phyloP scores from a whole-genome alignment of 2,797 vertebrate genomes.

The Tapera naevia region DNA sequence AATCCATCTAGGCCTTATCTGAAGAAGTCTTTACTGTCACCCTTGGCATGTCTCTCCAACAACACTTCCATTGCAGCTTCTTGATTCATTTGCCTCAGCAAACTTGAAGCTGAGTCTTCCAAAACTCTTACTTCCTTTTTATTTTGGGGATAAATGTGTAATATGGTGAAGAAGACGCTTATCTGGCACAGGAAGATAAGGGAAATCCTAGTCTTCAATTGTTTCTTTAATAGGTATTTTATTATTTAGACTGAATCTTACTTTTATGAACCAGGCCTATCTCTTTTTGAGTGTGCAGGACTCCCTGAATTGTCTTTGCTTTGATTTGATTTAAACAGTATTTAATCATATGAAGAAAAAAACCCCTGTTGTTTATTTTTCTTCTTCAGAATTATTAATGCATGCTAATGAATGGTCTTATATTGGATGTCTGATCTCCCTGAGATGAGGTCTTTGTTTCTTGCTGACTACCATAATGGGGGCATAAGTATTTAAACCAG shows the following conservation, averaged over 20 bases:
- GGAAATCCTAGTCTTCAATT: not conserved
- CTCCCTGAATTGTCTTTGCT: not conserved
- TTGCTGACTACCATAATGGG: not conserved
- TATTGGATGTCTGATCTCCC: not conserved
- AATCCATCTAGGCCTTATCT: not conserved
- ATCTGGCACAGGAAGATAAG: not conserved
- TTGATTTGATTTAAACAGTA: not conserved
- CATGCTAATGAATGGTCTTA: not conserved
- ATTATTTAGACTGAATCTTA: not conserved
- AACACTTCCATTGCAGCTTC: not conserved
- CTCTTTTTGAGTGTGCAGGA: not conserved
- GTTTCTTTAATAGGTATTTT: not conserved
- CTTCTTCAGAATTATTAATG: not conserved
- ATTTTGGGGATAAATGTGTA: not conserved
- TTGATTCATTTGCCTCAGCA: not conserved
- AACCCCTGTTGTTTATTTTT: accelerated
- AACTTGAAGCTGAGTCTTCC: not conserved
- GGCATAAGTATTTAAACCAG: not conserved
- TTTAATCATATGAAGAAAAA: not conserved
- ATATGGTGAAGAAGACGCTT: not conserved
- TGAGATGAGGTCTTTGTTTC: not conserved
- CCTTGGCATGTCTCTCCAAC: not conserved
- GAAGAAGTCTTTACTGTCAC: not conserved
- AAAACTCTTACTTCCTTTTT: not conserved
- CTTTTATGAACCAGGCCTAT: not conserved